Conservation (phyloP, 2,113 vertebrate species). For the Rhadina sibilatrix region DNA sequence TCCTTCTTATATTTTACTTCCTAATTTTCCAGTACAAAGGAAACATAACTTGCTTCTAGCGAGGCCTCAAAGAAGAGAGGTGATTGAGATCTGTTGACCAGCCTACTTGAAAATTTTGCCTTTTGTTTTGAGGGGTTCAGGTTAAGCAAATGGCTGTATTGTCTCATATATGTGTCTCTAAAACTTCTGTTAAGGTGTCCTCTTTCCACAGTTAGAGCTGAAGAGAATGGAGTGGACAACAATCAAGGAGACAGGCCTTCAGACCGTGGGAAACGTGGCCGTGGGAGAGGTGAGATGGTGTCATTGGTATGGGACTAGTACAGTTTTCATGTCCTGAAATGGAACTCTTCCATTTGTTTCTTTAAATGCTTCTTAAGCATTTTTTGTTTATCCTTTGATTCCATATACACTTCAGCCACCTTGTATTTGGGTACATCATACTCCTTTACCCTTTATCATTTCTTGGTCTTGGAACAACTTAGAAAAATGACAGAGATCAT, state of each 20-base stretch:
- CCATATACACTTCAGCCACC: background rate
- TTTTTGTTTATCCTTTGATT: background rate
- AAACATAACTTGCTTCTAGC: background rate
- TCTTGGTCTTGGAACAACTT: background rate
- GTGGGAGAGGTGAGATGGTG: slow-evolving; percentile 85
- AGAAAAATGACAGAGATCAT: background rate
- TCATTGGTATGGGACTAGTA: background rate
- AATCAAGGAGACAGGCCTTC: slow-evolving; percentile 83
- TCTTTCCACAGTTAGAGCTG: slow-evolving; percentile 78
- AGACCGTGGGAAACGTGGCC: slow-evolving; percentile 86
- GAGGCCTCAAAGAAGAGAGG: background rate
- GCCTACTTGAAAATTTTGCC: background rate
- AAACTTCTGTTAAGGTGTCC: slow-evolving; percentile 3
- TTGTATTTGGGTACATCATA: background rate
- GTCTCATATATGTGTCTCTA: background rate
- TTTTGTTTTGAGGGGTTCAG: background rate
- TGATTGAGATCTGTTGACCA: background rate
- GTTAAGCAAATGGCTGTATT: background rate
- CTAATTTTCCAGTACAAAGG: background rate
- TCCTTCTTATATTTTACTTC: background rate
- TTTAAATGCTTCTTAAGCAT: background rate
- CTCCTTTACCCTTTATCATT: background rate
- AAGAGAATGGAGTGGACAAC: slow-evolving; percentile 92
- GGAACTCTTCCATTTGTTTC: background rate
- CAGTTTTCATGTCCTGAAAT: background rate